phyloP scores from a whole-genome alignment of 2,888 invertebrate genomes.

The Phorcus lineatus region DNA sequence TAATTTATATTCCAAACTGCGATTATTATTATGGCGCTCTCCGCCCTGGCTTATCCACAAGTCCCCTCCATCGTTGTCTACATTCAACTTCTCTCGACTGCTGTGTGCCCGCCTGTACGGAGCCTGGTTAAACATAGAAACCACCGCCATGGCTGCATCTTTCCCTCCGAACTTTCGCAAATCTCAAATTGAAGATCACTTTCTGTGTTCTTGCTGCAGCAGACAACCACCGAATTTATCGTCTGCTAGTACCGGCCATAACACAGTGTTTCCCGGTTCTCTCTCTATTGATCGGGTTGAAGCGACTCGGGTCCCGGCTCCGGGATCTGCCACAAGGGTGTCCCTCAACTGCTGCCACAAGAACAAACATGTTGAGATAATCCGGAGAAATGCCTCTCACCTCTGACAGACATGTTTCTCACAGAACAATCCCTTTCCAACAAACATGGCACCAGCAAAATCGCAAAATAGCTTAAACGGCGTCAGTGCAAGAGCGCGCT shows the following conservation, averaged over 20 bases:
- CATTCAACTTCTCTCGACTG: constrained; percentile 56
- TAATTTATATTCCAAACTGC: constrained; percentile 22
- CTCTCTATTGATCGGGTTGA: background rate
- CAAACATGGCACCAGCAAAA: background rate
- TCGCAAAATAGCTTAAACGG: background rate
- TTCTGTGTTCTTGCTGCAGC: background rate
- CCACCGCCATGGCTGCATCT: constrained; percentile 54
- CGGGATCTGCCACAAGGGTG: background rate
- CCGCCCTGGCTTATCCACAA: constrained; percentile 30
- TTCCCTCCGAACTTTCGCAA: background rate
- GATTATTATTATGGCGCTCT: constrained; percentile 28
- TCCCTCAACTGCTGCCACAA: constrained; percentile 5
- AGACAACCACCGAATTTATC: constrained; percentile 20
- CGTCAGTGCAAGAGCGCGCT: background rate
- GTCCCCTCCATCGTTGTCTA: constrained; percentile 50
- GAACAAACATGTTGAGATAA: background rate
- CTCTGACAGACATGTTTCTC: background rate
- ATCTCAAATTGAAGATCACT: background rate
- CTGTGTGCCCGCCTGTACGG: constrained; percentile 61
- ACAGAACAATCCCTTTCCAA: background rate
- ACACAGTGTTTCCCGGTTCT: background rate
- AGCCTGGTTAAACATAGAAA: constrained; percentile 67
- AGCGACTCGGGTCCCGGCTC: background rate
- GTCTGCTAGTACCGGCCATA: constrained; percentile 17
- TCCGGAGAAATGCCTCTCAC: background rate